Evolutionary conservation across 2,113 vertebrate genomes (phyloP), one percentile per base, ranked within the genome.

Genomic region (Sphyrna mokarran): DNA sequence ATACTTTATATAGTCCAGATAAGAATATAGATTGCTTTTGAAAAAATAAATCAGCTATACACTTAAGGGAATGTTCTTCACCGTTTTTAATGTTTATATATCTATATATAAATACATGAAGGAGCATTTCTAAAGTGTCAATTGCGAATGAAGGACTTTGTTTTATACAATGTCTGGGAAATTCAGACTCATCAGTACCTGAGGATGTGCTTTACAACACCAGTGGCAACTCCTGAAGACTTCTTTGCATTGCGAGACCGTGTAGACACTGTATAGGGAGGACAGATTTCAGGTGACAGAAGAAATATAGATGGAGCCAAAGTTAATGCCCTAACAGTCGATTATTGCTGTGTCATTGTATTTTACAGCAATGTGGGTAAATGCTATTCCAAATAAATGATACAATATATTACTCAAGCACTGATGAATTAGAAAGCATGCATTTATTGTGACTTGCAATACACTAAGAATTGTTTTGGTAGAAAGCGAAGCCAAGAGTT

Each of bases 151-250:
- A 95, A 95, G 94, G 94, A 72, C 43, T 95, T 61, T 72, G 68
- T 95, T 69, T 90, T 72, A 95, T 48, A 72, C 94, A 95, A 95
- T 0, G 93, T 95, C 94, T 95, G 94, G 68, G 68, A 95, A 95
- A 95, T 95, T 72, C 94, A 95, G 94, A 95, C 94, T 95, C 23
- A 29, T 70, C 69, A 95, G 94, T 95, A 95, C 94, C 94, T 95
- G 94, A 95, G 68, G 43, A 95, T 95, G 68, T 95, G 94, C 94
- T 95, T 95, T 95, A 95, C 94, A 95, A 72, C 94, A 70, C 94
- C 94, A 72, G 94, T 70, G 68, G 94, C 69, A 70, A 95, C 94
- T 95, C 68, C 94, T 95, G 94, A 70, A 95, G 94, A 76, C 94
- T 95, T 95, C 94, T 54, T 95, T 70, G 94, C 94, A 95, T 95